Percentiles rank a stretch among this genome's conserved stretches.
Evolutionary conservation across 2,113 vertebrate genomes (phyloP).

Genomic region (Pachycephala philippinensis): DNA sequence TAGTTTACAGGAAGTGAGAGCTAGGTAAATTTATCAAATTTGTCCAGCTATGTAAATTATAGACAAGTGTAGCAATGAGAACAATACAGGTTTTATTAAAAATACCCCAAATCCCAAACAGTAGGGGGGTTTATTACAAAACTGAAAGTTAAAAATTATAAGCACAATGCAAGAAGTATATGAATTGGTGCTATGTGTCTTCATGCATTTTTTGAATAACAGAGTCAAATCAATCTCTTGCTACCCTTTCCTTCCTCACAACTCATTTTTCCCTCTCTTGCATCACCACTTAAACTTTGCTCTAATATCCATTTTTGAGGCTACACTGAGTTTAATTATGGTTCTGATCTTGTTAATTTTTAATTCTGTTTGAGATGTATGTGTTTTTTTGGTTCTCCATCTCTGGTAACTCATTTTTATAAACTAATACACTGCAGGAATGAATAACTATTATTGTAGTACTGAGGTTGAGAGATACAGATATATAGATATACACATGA

Average conservation of each 20-base stretch:
- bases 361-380: neutral
- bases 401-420: neutral
- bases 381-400: neutral
- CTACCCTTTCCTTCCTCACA: neutral
- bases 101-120: neutral
- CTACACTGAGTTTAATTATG: neutral
- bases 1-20: neutral
- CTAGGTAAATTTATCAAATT: neutral
- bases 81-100: neutral
- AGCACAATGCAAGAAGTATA: neutral
- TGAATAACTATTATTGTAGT: neutral
- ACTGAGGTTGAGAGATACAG: neutral
- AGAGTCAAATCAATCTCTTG: neutral
- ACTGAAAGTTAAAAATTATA: neutral
- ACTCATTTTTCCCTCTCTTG: neutral
- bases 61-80: neutral
- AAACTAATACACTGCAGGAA: neutral
- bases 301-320: neutral
- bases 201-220: neutral
- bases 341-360: neutral
- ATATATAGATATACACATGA: neutral
- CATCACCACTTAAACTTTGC: neutral
- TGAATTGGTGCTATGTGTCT: neutral
- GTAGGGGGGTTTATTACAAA: fast-evolving
- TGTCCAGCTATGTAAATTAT: neutral